phyloP scores from a whole-genome alignment of 2,113 vertebrate species.

The Cricetomys ansorgei region DNA sequence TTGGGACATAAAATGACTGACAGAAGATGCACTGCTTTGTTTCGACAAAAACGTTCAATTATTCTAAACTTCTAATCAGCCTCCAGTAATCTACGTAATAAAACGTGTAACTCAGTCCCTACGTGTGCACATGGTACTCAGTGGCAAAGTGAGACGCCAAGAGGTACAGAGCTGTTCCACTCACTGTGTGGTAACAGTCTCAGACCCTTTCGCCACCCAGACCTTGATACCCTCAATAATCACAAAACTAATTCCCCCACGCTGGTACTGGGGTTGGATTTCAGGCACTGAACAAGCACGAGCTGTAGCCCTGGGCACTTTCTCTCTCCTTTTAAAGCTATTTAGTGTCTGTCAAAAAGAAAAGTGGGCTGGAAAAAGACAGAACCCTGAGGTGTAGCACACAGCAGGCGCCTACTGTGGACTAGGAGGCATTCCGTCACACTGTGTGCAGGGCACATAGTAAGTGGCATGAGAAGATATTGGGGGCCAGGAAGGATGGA shows the following conservation, averaged over 20 bases:
- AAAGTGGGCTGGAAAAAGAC: not conserved
- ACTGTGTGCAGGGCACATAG: not conserved
- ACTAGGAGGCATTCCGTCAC: accelerated
- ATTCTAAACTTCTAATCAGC: not conserved
- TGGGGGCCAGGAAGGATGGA: not conserved
- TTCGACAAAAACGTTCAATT: constrained; percentile 32
- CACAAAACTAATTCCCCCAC: not conserved
- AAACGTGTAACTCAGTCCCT: constrained; percentile 15
- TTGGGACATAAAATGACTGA: constrained; percentile 4
- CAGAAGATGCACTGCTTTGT: not conserved
- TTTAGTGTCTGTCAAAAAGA: not conserved
- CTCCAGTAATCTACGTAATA: not conserved
- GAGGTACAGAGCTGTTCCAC: not conserved
- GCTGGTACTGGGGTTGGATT: no score
- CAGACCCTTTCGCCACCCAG: not conserved
- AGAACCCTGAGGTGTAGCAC: not conserved
- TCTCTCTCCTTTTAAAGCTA: not conserved
- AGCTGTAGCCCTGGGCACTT: not conserved
- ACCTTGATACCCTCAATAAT: not conserved
- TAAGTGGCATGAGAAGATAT: not conserved
- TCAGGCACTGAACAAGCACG: no score
- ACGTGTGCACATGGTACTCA: not conserved
- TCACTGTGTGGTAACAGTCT: not conserved
- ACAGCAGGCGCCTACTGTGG: not conserved
- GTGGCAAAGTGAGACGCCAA: not conserved